phyloP scores from a whole-genome alignment of 2,797 vertebrate genomes.

The Calcarius lapponicus region DNA sequence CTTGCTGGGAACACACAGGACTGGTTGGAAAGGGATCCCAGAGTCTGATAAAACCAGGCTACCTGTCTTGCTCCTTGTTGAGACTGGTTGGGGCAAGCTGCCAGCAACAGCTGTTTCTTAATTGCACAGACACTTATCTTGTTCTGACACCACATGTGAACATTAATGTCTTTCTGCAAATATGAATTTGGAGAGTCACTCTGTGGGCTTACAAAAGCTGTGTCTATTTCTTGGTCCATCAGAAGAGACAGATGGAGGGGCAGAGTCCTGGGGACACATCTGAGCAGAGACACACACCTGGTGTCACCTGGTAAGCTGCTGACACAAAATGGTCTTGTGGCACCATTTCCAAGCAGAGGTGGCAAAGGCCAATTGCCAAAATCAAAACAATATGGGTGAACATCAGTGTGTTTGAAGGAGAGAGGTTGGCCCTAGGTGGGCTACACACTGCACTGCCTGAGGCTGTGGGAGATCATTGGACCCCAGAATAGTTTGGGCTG shows the following conservation, averaged over 20 bases:
- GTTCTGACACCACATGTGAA: slow-evolving; percentile 2
- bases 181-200: not conserved
- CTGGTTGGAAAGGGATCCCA: not conserved
- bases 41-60: slow-evolving; percentile 2
- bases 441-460: not conserved
- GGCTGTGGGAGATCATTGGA: not conserved
- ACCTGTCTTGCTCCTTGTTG: slow-evolving; percentile 39
- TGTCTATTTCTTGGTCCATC: not conserved
- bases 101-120: slow-evolving; percentile 52
- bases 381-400: not conserved
- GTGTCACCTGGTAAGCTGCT: not conserved
- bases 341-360: not conserved
- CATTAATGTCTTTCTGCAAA: slow-evolving; percentile 1
- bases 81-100: not conserved
- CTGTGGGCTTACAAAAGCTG: not conserved
- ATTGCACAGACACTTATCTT: slow-evolving; percentile 41
- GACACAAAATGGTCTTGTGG: not conserved
- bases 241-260: not conserved
- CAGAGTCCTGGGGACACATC: not conserved
- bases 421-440: not conserved
- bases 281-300: not conserved
- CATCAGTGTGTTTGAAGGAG: not conserved
- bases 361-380: not conserved
- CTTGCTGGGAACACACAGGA: not conserved
- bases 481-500: not conserved